Base-by-base conservation (phyloP, 2,113 vertebrate species). In the Euleptes europaea region DNA sequence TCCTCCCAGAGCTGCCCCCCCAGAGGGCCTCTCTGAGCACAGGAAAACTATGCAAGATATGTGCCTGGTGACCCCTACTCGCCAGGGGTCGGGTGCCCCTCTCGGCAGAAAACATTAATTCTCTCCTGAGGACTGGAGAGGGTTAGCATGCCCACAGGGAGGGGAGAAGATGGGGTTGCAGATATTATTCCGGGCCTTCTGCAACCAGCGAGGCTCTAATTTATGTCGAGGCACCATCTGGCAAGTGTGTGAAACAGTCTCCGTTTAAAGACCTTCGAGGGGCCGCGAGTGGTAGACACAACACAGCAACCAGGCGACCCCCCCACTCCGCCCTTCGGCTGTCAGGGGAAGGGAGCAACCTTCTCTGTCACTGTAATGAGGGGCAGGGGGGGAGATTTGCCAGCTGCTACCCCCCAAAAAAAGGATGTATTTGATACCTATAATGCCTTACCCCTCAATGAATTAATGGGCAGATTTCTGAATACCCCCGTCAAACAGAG, bases 171-270 rank as follows among this genome's bases (percentile, higher is more conserved):
- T 26, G 38, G 54, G 63, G 35, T 19, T 44, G 51, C 26, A 33
- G 74, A 73, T 57, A 40, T 72, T 31, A 78, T 42, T 57, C 69
- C 73, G 63, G 42, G 35, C 10, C 57, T 72, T 84, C 65, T 73
- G 67, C 80, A 78, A 87, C 42, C 80, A 63, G 86, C n/a, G 33
- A 73, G 80, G 42, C 42, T 78, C 80, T 83, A 83, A 83, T 87
- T 73, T 79, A 83, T 83, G 54, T 76, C 21, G 12, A 51, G 66
- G 75, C 54, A 33, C 86, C 86, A 83, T 78, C 74, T 83, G 80
- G 80, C 40, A 40, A 12, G 40, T 65, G 57, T 78, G 67, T 66
- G 75, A 65, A 78, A 73, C 66, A 11, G 67, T 51, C 69, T 73
- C 74, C 77, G 23, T 35, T 69, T 49, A 63, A 85, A 73, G 76